Evolutionary conservation across 2,113 vertebrate genomes (phyloP).

Genomic region (Peromyscus leucopus): DNA sequence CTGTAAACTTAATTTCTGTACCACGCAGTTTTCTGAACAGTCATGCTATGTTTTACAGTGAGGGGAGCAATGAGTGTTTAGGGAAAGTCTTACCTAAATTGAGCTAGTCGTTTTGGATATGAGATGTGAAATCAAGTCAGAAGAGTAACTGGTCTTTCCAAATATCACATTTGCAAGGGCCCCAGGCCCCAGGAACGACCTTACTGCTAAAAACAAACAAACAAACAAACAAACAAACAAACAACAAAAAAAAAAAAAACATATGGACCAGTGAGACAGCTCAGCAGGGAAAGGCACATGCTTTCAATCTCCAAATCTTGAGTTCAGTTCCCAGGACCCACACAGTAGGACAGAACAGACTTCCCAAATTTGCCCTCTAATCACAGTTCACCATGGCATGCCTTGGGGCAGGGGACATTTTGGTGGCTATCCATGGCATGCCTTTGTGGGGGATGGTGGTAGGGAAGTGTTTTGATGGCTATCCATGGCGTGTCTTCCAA

Average conservation of each 20-base stretch:
- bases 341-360: neutral
- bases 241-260: neutral
- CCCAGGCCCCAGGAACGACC: neutral
- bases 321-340: neutral
- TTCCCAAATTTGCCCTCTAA: neutral
- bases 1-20: slow-evolving; percentile 46
- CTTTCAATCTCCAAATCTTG: neutral
- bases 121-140: slow-evolving; percentile 40
- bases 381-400: neutral
- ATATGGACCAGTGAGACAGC: neutral
- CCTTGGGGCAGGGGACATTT: no score
- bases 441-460: no score
- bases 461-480: neutral
- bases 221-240: no score
- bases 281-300: neutral
- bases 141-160: neutral
- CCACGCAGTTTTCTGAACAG: slow-evolving; percentile 58
- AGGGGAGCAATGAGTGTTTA: neutral
- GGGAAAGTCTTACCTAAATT: neutral
- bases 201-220: slow-evolving; percentile 1
- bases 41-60: neutral
- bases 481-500: neutral
- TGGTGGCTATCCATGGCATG: neutral
- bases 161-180: neutral
- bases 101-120: slow-evolving; percentile 42